Percentiles rank a stretch among this genome's conserved stretches.
Conservation (phyloP, 2,888 invertebrate species). For the Polietes domitor region DNA sequence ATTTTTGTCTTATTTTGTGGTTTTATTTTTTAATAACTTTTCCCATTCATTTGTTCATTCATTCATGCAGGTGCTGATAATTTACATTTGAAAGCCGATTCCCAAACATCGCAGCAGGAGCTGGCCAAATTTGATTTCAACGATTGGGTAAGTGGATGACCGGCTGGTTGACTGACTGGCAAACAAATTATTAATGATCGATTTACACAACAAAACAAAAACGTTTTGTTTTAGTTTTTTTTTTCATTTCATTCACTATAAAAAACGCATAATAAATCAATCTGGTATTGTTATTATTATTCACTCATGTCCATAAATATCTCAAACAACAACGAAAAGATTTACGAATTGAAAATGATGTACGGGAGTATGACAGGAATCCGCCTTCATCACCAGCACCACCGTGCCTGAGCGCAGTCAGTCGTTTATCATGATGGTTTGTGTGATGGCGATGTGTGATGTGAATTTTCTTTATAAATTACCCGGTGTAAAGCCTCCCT, state of each 20-base stretch:
- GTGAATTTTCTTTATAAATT: conserved; percentile 11
- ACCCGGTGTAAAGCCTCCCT: background rate
- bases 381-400: background rate
- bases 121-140: conserved; percentile 92
- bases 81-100: conserved; percentile 85
- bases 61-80: conserved; percentile 83
- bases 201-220: background rate
- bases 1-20: background rate
- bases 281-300: background rate
- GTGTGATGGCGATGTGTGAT: background rate
- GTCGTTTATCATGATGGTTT: background rate
- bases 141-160: conserved; percentile 89
- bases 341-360: background rate
- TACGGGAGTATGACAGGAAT: background rate
- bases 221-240: conserved; percentile 1
- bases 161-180: background rate
- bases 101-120: conserved; percentile 84
- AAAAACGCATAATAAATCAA: conserved; percentile 21
- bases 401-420: background rate
- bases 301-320: background rate
- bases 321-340: background rate
- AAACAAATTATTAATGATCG: background rate
- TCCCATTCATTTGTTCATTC: background rate
- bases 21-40: background rate
- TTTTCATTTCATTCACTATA: background rate